phyloP scores from a whole-genome alignment of 2,797 vertebrate genomes.

The Amblyraja radiata region DNA sequence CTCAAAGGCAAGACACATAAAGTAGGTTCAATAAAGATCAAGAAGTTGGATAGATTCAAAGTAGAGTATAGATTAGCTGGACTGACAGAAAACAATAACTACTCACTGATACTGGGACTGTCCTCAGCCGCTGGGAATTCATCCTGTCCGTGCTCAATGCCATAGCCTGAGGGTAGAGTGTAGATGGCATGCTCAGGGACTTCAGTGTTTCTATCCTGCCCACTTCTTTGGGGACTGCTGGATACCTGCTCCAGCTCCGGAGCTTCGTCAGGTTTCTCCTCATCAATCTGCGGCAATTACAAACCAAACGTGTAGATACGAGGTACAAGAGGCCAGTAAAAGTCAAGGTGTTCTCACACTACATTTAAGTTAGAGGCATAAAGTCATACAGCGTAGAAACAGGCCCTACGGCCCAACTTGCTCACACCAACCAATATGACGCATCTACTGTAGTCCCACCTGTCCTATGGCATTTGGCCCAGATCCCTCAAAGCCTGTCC shows the following conservation, averaged over 20 bases:
- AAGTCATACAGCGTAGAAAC: no score
- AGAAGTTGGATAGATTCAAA: not conserved
- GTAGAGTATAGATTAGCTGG: not conserved
- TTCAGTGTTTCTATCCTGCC: slow-evolving; percentile 3
- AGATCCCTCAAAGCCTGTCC: no score
- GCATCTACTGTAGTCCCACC: no score
- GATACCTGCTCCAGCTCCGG: not conserved
- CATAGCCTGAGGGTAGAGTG: not conserved
- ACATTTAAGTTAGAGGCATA: no score
- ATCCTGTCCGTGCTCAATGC: not conserved
- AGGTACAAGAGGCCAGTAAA: not conserved
- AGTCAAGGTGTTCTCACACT: not conserved
- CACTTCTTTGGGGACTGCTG: slow-evolving; percentile 1
- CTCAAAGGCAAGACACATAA: not conserved
- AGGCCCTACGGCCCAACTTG: no score
- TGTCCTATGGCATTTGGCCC: no score
- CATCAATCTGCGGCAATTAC: slow-evolving; percentile 8
- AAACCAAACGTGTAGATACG: not conserved
- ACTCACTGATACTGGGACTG: slow-evolving; percentile 15
- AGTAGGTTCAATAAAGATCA: not conserved
- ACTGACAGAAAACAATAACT: not conserved
- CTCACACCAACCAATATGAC: no score
- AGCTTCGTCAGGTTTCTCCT: not conserved
- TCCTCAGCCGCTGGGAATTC: slow-evolving; percentile 12
- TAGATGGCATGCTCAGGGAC: slow-evolving; percentile 32